Evolutionary conservation across 2,113 vertebrate species (phyloP).

Genomic region (Bambusicola thoracicus): DNA sequence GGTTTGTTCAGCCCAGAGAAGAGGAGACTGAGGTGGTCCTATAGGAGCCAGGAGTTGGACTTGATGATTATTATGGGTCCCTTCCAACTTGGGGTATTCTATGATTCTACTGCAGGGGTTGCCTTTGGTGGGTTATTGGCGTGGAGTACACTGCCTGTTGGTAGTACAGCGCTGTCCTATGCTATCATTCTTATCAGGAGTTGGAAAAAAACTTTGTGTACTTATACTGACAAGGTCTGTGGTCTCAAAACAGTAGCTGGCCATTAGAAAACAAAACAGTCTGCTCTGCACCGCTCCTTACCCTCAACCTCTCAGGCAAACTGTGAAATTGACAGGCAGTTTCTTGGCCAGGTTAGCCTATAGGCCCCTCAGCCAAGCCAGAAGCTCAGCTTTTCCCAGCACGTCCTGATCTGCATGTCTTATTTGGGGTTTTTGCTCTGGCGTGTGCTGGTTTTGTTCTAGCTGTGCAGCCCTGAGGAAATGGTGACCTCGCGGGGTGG

Average conservation of each 20-base stretch:
- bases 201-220: background rate
- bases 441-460: background rate
- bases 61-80: too few relatives aligned
- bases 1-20: too few relatives aligned
- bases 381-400: background rate
- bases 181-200: background rate
- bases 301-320: background rate
- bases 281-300: background rate
- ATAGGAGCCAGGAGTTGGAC: too few relatives aligned
- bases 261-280: background rate
- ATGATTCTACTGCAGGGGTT: background rate
- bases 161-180: background rate
- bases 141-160: background rate
- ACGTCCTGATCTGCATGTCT: background rate
- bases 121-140: background rate
- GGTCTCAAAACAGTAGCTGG: background rate
- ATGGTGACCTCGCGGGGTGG: background rate
- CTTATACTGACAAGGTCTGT: background rate
- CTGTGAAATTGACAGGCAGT: background rate
- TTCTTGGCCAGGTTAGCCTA: background rate
- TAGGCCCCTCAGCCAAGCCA: background rate
- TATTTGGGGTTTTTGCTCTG: background rate
- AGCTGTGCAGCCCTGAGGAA: background rate
- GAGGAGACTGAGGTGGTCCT: too few relatives aligned
- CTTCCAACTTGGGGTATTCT: too few relatives aligned